These are phyloP conservation scores for Helleia helle DNA, from an alignment of 2,888 invertebrate species.

Conservation along the genomic window DNA sequence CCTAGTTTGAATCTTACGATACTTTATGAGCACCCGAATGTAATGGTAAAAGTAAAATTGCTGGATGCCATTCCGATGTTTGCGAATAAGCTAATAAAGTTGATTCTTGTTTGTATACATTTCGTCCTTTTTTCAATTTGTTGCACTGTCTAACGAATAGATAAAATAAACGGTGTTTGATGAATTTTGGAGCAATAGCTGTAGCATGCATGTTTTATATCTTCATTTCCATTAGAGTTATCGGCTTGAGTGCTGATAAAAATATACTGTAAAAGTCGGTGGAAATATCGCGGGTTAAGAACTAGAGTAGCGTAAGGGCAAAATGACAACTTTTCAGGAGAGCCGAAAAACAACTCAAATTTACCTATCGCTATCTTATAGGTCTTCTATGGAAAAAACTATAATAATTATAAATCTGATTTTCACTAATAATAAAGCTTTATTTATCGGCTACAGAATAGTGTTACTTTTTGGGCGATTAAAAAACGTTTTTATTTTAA, in stretches of 20 bases:
- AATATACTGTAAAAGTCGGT: too few species aligned
- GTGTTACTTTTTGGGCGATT: too few species aligned
- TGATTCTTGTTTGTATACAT: slow-evolving; percentile 11
- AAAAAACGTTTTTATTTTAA: too few species aligned
- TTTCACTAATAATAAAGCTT: too few species aligned
- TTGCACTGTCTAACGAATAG: slow-evolving; percentile 28
- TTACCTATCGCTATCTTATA: too few species aligned
- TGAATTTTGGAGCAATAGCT: slow-evolving; percentile 9
- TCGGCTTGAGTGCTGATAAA: not conserved
- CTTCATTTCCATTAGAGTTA: not conserved
- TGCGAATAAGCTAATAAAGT: slow-evolving; percentile 12
- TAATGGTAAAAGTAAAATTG: slow-evolving; percentile 17
- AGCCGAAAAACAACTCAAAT: too few species aligned
- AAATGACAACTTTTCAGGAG: too few species aligned
- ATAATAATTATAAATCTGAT: too few species aligned
- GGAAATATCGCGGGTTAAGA: too few species aligned
- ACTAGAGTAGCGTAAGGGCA: too few species aligned
- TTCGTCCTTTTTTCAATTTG: slow-evolving; percentile 30
- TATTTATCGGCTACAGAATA: too few species aligned
- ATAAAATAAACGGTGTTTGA: slow-evolving; percentile 15
- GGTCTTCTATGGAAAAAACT: too few species aligned
- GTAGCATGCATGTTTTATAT: not conserved
- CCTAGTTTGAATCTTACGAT: slow-evolving; percentile 41
- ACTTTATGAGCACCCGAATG: slow-evolving; percentile 39
- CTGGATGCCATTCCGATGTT: slow-evolving; percentile 15